A percentile compares a stretch with the other conserved stretches of the same genome.
Evolutionary conservation across 2,797 vertebrate species (phyloP).

Genomic region (Xiphorhynchus erythropygius): DNA sequence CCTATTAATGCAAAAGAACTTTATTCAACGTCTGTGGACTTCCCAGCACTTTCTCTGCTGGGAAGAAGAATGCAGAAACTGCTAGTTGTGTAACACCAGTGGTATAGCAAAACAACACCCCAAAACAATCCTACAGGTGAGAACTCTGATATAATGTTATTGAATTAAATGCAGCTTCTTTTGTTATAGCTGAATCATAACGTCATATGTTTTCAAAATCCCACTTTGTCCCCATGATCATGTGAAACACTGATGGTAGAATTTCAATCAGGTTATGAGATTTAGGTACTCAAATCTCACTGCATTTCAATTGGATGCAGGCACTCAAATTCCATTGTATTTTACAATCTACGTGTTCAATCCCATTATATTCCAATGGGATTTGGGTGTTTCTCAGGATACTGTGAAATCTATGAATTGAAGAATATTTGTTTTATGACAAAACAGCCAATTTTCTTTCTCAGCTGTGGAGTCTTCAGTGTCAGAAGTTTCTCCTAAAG

Average conservation of each 20-base stretch:
- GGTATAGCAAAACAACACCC: background rate
- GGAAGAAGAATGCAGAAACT: background rate
- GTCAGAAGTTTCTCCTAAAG: background rate
- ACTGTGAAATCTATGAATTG: background rate
- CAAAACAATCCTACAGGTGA: background rate
- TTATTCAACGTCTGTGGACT: background rate
- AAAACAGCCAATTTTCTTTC: background rate
- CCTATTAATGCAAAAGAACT: background rate
- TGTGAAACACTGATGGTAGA: background rate
- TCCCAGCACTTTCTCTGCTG: background rate
- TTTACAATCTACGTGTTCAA: background rate
- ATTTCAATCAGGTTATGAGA: background rate
- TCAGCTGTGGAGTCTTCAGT: background rate
- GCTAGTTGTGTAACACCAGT: background rate
- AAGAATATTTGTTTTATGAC: background rate
- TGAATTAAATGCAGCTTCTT: background rate
- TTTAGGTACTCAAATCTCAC: background rate
- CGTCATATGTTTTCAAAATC: background rate
- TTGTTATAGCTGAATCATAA: background rate
- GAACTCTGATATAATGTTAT: background rate
- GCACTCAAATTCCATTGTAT: background rate
- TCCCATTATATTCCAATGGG: background rate
- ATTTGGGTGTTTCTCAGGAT: background rate
- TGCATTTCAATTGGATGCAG: background rate
- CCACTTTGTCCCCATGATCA: background rate